Evolutionary conservation across 2,113 vertebrate species (phyloP).

Genomic region (Pica pica): DNA sequence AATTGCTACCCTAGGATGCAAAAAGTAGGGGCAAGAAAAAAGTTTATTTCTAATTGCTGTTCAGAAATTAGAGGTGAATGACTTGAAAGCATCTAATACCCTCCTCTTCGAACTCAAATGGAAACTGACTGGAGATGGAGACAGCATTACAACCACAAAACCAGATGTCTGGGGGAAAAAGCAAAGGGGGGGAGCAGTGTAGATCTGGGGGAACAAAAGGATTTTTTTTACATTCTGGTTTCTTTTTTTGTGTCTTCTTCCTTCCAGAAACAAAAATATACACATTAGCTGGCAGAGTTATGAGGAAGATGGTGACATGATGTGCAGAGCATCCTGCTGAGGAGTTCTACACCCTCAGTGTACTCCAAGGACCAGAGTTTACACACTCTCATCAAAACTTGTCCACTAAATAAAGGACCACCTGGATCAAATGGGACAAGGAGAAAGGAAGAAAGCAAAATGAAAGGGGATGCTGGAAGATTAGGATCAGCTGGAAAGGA

Average conservation of each 20-base stretch:
- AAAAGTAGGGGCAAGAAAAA: conserved; percentile 36
- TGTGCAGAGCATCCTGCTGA: background rate
- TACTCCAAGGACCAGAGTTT: background rate
- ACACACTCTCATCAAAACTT: background rate
- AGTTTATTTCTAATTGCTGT: conserved; percentile 63
- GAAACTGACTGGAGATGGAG: background rate
- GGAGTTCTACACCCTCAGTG: background rate
- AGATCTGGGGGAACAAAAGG: background rate
- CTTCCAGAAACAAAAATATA: background rate
- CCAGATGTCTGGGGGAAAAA: background rate
- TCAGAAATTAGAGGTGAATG: conserved; percentile 60
- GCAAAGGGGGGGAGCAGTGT: background rate
- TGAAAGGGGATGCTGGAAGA: background rate
- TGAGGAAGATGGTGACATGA: background rate
- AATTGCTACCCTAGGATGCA: conserved; percentile 69
- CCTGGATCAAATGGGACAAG: background rate
- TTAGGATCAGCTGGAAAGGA: background rate
- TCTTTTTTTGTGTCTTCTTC: background rate
- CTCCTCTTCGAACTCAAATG: background rate
- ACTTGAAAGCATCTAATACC: conserved; percentile 10
- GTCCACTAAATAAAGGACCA: background rate
- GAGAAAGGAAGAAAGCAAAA: background rate
- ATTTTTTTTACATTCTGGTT: background rate
- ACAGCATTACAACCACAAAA: background rate
- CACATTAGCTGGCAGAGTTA: background rate